A percentile compares a stretch with the other conserved stretches of the same genome.
These are phyloP conservation scores for Drosophila murphyi DNA, from an alignment of 1,140 invertebrate genomes.

Conservation along the genomic window DNA sequence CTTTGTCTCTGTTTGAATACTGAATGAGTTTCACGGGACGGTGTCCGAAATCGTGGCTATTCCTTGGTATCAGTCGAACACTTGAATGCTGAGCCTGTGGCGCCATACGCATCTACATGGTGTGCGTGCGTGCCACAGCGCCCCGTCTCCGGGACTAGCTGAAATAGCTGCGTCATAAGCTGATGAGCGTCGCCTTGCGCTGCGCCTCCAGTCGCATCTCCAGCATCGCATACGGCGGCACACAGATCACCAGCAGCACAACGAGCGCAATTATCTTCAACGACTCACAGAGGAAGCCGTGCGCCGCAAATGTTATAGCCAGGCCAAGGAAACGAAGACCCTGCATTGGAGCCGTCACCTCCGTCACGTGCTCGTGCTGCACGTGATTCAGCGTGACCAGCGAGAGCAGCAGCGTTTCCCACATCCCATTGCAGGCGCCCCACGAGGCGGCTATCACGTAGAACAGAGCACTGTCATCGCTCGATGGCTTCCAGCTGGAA, in stretches of 20 bases:
- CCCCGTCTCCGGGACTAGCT: constrained; percentile 79
- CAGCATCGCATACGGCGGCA: constrained; percentile 84
- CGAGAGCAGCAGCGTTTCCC: constrained; percentile 87
- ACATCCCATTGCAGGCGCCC: constrained; percentile 90
- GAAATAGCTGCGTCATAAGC: constrained; percentile 83
- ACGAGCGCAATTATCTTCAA: constrained; percentile 82
- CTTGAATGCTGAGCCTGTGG: neutral
- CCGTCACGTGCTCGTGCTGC: constrained; percentile 66
- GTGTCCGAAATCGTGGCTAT: neutral
- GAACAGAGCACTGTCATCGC: constrained; percentile 89
- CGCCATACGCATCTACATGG: constrained; percentile 58
- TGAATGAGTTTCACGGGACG: neutral
- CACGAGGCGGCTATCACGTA: constrained; percentile 89
- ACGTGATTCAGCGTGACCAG: constrained; percentile 80
- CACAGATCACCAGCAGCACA: constrained; percentile 82
- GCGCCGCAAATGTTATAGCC: constrained; percentile 78
- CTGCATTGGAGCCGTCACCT: constrained; percentile 72
- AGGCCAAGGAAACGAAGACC: constrained; percentile 75
- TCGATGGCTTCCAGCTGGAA: constrained; percentile 88
- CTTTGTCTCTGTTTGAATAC: constrained; percentile 12
- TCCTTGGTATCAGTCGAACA: constrained; percentile 2
- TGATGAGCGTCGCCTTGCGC: constrained; percentile 79
- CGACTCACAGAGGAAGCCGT: constrained; percentile 81
- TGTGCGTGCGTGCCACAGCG: constrained; percentile 74
- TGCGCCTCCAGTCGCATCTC: constrained; percentile 84